phyloP scores from a whole-genome alignment of 2,797 vertebrate genomes.

The Coregonus ussuriensis region DNA sequence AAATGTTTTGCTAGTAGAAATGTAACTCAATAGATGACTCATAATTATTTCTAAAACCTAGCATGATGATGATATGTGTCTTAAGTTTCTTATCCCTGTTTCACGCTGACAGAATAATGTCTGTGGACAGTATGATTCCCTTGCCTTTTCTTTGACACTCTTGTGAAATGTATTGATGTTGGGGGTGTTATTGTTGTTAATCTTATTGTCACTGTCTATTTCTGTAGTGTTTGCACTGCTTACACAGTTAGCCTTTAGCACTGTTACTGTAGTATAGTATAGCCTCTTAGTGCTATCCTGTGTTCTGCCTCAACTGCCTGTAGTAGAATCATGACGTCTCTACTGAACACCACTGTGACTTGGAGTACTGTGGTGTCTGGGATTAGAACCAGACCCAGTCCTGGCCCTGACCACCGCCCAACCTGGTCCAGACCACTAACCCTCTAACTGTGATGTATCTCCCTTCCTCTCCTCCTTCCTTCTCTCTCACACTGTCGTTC shows the following conservation, averaged over 20 bases:
- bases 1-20: not conserved
- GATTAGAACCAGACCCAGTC: slow-evolving; percentile 49
- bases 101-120: too few relatives aligned
- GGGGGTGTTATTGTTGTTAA: not conserved
- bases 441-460: slow-evolving; percentile 47
- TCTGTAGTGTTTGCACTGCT: not conserved
- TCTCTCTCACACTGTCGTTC: slow-evolving; percentile 23
- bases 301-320: slow-evolving; percentile 7
- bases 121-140: too few relatives aligned
- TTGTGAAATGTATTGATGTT: too few relatives aligned
- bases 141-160: too few relatives aligned
- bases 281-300: slow-evolving; percentile 14
- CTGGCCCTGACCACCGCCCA: not conserved
- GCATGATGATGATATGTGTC: too few relatives aligned
- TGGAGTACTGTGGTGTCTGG: slow-evolving; percentile 34
- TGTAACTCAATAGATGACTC: too few relatives aligned
- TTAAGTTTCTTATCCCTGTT: too few relatives aligned
- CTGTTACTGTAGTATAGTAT: not conserved
- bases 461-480: slow-evolving; percentile 12
- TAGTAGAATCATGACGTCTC: slow-evolving; percentile 38
- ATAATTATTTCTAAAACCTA: too few relatives aligned
- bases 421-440: slow-evolving; percentile 38
- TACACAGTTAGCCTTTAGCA: not conserved
- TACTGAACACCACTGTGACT: not conserved
- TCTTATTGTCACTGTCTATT: too few relatives aligned